These are phyloP conservation scores for Thymallus thymallus DNA, from an alignment of 2,113 vertebrate genomes.

Conservation along the genomic window DNA sequence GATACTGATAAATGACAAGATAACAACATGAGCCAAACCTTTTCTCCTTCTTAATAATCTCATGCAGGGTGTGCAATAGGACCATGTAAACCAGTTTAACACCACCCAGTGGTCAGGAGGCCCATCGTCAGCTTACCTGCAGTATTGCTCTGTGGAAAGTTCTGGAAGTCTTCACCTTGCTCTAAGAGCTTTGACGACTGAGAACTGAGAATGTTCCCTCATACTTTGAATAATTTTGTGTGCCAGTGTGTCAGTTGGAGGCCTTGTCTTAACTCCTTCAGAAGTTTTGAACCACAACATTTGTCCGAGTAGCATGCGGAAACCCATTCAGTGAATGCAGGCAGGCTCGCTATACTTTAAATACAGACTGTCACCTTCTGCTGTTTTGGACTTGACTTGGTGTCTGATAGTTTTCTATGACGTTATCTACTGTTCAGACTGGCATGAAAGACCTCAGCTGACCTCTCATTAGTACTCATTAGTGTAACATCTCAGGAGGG, in stretches of 20 bases:
- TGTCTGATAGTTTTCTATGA: neutral
- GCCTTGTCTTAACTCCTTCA: neutral
- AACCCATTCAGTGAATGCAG: neutral
- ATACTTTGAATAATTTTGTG: too few relatives aligned
- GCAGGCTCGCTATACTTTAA: neutral
- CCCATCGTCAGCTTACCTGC: neutral
- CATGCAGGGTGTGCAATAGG: too few relatives aligned
- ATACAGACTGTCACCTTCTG: neutral
- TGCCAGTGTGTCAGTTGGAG: neutral
- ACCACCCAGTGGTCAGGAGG: neutral
- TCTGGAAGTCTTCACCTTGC: too few relatives aligned
- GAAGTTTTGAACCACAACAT: neutral
- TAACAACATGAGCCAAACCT: too few relatives aligned
- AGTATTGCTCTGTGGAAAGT: neutral
- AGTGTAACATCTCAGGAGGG: constrained; percentile 9
- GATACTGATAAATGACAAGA: too few relatives aligned
- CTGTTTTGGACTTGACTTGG: neutral
- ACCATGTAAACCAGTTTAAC: neutral
- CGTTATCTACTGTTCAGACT: neutral
- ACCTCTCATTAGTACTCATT: constrained; percentile 33
- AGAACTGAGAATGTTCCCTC: neutral
- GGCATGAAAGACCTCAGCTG: constrained; percentile 3
- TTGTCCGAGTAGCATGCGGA: neutral
- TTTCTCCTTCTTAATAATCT: too few relatives aligned
- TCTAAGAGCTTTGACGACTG: too few relatives aligned